Percentiles rank a stretch among this genome's conserved stretches.
Evolutionary conservation across 2,113 vertebrate species (phyloP).

Genomic region (Psophia crepitans): DNA sequence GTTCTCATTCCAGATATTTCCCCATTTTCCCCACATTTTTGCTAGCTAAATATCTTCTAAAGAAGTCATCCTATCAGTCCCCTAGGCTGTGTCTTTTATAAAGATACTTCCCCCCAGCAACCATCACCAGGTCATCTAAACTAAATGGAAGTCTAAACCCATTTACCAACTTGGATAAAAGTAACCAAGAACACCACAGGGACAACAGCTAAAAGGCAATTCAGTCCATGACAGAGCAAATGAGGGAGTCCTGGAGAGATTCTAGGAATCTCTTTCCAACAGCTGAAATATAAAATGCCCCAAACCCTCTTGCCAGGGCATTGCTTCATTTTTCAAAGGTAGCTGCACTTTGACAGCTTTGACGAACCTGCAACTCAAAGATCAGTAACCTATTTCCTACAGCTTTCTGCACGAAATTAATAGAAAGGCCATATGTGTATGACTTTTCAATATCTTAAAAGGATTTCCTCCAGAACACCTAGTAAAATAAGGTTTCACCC

Average conservation of each 20-base stretch:
- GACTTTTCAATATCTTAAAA: not conserved
- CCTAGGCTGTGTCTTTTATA: not conserved
- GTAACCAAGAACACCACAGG: not conserved
- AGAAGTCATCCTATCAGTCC: not conserved
- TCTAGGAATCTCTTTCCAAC: not conserved
- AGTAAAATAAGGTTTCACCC: slow-evolving; percentile 47
- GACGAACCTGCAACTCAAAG: not conserved
- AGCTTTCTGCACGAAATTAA: not conserved
- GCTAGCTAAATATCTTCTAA: not conserved
- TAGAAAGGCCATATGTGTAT: not conserved
- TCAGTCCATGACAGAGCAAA: not conserved
- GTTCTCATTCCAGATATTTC: not conserved
- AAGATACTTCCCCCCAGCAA: not conserved
- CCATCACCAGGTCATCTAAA: not conserved
- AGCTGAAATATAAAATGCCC: not conserved
- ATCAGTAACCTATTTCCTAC: not conserved
- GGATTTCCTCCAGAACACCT: not conserved
- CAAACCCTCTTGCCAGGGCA: not conserved
- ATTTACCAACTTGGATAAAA: not conserved
- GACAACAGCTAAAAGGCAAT: not conserved
- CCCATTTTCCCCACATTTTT: not conserved
- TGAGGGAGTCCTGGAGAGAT: not conserved
- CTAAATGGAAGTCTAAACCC: not conserved
- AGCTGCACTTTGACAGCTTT: not conserved
- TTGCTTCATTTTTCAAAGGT: not conserved